Base-by-base conservation (phyloP, 2,113 vertebrate species). In the Cranoglanis bouderius region DNA sequence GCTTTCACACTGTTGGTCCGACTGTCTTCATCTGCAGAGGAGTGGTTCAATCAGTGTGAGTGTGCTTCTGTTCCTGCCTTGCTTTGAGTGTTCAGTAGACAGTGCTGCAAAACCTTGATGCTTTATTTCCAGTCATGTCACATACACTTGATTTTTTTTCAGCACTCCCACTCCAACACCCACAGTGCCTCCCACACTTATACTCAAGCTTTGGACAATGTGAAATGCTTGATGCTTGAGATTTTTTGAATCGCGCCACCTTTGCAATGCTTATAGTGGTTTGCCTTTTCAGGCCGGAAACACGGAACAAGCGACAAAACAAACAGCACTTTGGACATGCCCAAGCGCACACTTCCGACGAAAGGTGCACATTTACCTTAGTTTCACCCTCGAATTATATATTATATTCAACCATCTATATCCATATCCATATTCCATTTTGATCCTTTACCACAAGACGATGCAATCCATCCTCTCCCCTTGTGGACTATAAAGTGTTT, bases 41-140 rank as follows among this genome's bases (percentile, higher is more conserved):
- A 98, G 92, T 98, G 97, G 97, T 98, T 98, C 96, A 97, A 96
- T 95, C 97, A 98, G 97, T 97, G 97, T 98, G 95, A 97, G 97
- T 97, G 90, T 87, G 88, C 89, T 87, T 10, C 55, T 89, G 77
- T 77, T 57, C 77, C 61, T 82, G 87, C 82, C 70, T 88, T 53
- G 87, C 82, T 84, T 85, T 89, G 75, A 81, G 26, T 72, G 51
- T 84, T 77, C 6, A 84, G 46, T 80, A 85, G 75, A 81, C 88
- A 87, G 59, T 87, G 80, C 40, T 87, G 85, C 61, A 89, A 88
- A 91, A 85, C 88, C 90, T 91, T 91, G 88, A 85, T 89, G 81
- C 86, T 85, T 84, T 89, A 82, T 85, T 87, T 85, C 85, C 67
- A 53, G 85, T 81, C 88, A 84, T 88, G 88, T 82, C 87, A 51